These are phyloP conservation scores for Indicator indicator DNA, from an alignment of 2,113 vertebrate genomes.

Conservation along the genomic window DNA sequence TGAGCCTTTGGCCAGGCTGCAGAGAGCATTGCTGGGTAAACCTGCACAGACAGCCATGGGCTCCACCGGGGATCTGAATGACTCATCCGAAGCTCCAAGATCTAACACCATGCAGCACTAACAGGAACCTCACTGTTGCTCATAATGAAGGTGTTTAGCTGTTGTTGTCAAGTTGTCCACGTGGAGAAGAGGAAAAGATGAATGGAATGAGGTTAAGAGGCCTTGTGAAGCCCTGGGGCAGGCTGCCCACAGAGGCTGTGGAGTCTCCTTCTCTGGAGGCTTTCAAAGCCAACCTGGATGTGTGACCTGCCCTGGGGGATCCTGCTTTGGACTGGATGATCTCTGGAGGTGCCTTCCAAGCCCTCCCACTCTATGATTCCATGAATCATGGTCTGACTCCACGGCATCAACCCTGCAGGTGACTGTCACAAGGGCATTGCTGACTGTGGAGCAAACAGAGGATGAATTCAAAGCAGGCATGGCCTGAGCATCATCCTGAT, in stretches of 20 bases:
- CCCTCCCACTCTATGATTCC: too few species aligned
- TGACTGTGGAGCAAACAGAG: background rate
- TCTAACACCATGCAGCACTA: background rate
- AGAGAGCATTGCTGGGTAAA: background rate
- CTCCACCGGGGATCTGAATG: background rate
- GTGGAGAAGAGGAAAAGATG: background rate
- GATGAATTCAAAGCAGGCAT: background rate
- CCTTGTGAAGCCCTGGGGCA: too few species aligned
- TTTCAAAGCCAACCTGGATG: too few species aligned
- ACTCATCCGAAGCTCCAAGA: background rate
- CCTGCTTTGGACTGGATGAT: too few species aligned
- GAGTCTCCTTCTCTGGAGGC: too few species aligned
- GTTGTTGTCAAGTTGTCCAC: background rate
- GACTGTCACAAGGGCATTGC: background rate
- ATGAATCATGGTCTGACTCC: background rate
- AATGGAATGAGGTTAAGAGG: background rate
- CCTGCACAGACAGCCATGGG: background rate
- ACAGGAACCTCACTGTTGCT: background rate
- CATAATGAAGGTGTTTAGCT: background rate
- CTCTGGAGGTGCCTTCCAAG: too few species aligned
- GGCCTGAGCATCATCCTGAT: background rate
- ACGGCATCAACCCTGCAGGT: rapidly evolving
- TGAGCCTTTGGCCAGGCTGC: background rate
- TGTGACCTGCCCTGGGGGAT: too few species aligned
- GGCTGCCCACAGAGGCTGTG: too few species aligned